A percentile compares a stretch with the other conserved stretches of the same genome.
These are phyloP conservation scores for Loxodonta africana DNA, from an alignment of 2,113 vertebrate genomes.

Conservation along the genomic window DNA sequence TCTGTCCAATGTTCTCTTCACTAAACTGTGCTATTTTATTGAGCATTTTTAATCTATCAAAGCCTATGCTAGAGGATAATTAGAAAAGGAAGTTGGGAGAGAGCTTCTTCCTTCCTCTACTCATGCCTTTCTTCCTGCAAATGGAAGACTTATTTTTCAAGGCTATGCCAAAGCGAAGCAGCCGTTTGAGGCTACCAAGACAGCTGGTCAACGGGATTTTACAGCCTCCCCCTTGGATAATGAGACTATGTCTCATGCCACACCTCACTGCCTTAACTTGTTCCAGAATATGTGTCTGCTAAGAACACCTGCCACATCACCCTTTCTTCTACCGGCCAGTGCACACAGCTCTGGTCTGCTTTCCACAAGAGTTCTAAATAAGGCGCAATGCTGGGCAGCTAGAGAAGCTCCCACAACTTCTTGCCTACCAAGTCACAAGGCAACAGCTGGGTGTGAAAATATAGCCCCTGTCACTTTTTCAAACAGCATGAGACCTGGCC, in stretches of 20 bases:
- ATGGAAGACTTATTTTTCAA: constrained; percentile 18
- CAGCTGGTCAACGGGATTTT: constrained; percentile 61
- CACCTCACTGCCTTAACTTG: constrained; percentile 14
- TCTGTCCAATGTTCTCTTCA: not conserved
- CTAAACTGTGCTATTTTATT: not conserved
- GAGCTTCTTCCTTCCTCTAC: not conserved
- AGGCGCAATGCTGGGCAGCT: not conserved
- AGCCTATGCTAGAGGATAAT: not conserved
- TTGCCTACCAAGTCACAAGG: constrained; percentile 59
- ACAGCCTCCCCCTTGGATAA: constrained; percentile 47
- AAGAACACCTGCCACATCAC: constrained; percentile 40
- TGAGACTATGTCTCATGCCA: constrained; percentile 5
- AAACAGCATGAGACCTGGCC: constrained; percentile 49
- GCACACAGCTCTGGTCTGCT: not conserved
- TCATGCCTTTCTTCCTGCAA: not conserved
- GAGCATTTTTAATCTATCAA: not conserved
- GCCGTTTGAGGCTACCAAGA: not conserved
- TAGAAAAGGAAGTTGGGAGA: not conserved
- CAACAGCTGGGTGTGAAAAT: constrained; percentile 76
- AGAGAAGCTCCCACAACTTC: not conserved
- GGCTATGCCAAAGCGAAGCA: not conserved
- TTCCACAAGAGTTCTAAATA: constrained; percentile 48
- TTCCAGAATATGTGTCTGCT: constrained; percentile 46
- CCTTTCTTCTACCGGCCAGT: not conserved
- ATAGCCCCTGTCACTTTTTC: constrained; percentile 68